Conservation (phyloP, 2,797 vertebrate genomes). For the Acomys russatus region DNA sequence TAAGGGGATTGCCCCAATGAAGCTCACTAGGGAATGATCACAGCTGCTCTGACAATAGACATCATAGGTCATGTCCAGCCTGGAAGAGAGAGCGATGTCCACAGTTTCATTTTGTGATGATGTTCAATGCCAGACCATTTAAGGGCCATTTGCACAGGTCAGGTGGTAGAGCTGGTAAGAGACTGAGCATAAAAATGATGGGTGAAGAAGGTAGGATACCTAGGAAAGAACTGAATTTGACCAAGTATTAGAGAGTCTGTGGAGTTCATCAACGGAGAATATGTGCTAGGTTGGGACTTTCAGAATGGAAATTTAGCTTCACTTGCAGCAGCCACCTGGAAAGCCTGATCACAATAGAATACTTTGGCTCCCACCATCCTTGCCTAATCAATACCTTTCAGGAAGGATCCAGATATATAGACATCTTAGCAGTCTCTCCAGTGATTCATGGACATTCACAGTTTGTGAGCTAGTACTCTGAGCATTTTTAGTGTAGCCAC, state of each 20-base stretch:
- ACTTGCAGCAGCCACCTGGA: background rate
- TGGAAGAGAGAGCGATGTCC: background rate
- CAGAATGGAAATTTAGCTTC: background rate
- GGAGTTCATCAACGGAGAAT: background rate
- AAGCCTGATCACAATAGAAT: background rate
- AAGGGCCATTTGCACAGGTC: background rate
- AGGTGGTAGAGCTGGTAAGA: background rate
- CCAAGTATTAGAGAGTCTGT: background rate
- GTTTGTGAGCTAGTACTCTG: background rate
- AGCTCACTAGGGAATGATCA: background rate
- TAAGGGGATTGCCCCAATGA: too few relatives aligned
- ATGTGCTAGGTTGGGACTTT: background rate
- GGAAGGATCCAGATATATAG: background rate
- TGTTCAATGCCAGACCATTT: background rate
- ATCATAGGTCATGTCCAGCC: background rate
- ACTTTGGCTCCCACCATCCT: background rate
- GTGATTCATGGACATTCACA: background rate
- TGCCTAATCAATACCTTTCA: background rate
- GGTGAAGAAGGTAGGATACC: too few relatives aligned
- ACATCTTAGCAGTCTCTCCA: background rate
- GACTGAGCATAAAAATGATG: background rate
- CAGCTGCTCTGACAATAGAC: background rate
- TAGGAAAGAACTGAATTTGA: background rate
- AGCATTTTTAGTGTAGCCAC: background rate
- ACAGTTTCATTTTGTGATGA: background rate